phyloP scores from a whole-genome alignment of 2,888 invertebrate species.

The Tridacna crocea region DNA sequence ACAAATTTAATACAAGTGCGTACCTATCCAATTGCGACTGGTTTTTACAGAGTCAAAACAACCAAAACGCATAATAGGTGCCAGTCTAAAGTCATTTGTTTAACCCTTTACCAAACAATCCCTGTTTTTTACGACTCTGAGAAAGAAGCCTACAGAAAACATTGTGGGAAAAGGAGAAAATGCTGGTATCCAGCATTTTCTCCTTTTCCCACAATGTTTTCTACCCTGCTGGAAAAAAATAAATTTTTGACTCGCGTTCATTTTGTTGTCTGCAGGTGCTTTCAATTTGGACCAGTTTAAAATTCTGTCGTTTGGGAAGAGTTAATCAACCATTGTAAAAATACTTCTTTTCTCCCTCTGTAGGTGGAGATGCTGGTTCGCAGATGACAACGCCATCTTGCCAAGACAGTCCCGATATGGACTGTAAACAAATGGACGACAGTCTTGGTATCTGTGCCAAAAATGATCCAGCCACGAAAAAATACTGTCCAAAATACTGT shows the following conservation, averaged over 20 bases:
- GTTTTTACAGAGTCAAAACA: no score
- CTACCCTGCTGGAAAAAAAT: neutral
- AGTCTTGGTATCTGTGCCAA: slow-evolving; percentile 45
- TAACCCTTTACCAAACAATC: no score
- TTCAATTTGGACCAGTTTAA: no score
- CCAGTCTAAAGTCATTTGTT: no score
- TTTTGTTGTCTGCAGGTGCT: no score
- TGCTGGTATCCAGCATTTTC: neutral
- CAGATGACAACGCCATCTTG: slow-evolving; percentile 35
- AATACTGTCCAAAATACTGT: slow-evolving; percentile 58
- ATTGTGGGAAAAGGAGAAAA: neutral
- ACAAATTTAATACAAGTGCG: no score
- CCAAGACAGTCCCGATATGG: slow-evolving; percentile 41
- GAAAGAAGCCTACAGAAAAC: no score
- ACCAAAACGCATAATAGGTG: no score
- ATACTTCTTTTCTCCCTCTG: neutral
- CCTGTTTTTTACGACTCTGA: neutral
- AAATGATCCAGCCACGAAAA: slow-evolving; percentile 40
- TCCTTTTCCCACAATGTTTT: neutral
- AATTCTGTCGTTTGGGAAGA: no score
- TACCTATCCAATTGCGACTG: no score
- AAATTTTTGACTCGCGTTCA: no score
- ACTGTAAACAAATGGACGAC: slow-evolving; percentile 52
- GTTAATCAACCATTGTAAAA: neutral
- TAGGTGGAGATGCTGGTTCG: neutral